Conservation (phyloP, 2,113 vertebrate species). For the Apistogramma diplotaenia region DNA sequence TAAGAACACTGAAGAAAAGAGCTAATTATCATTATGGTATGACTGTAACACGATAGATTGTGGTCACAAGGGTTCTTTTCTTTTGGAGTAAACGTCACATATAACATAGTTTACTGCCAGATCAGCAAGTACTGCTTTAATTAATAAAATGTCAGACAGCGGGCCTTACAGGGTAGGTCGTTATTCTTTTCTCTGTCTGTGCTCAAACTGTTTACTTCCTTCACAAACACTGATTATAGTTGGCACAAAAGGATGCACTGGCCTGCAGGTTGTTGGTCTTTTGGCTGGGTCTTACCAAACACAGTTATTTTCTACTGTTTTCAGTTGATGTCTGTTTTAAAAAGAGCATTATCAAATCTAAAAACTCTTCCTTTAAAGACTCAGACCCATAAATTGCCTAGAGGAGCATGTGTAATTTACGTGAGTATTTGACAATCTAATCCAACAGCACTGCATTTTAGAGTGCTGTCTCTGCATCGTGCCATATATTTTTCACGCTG, state of each 20-base stretch:
- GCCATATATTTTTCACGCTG: background rate
- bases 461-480: background rate
- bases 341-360: background rate
- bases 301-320: background rate
- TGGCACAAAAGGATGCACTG: background rate
- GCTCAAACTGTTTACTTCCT: background rate
- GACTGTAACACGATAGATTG: too few relatives aligned
- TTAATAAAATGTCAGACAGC: background rate
- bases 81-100: background rate
- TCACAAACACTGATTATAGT: background rate
- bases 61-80: background rate
- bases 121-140: background rate
- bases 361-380: background rate
- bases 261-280: conserved; percentile 2
- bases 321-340: conserved; percentile 13
- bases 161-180: background rate
- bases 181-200: background rate
- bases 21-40: too few relatives aligned
- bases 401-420: background rate
- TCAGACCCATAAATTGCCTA: background rate
- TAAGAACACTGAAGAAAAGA: background rate
- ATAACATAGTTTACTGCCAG: background rate
- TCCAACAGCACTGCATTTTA: background rate
- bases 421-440: background rate
- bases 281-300: background rate